A percentile compares a stretch with the other conserved stretches of the same genome.
These are phyloP conservation scores for Pteronura brasiliensis DNA, from an alignment of 2,113 vertebrate species.

Conservation along the genomic window DNA sequence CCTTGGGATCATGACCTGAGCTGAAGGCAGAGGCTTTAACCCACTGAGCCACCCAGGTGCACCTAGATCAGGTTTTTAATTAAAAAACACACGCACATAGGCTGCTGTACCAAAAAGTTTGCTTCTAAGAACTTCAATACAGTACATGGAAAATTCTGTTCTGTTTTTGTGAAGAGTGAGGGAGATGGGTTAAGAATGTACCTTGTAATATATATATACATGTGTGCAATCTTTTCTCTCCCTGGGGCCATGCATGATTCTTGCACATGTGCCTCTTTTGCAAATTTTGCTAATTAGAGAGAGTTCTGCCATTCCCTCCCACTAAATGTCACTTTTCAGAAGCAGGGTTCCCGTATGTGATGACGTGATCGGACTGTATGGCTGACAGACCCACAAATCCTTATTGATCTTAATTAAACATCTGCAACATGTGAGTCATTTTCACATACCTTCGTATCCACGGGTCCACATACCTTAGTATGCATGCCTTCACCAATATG, in stretches of 20 bases:
- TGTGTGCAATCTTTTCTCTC: not conserved
- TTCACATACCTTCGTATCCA: conserved; percentile 38
- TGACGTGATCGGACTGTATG: not conserved
- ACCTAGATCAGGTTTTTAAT: not conserved
- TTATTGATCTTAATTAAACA: conserved; percentile 63
- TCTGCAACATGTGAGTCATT: conserved; percentile 11
- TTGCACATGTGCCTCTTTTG: not conserved
- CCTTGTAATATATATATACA: not conserved
- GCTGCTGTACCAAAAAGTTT: not conserved
- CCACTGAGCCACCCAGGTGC: too few relatives aligned
- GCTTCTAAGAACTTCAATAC: not conserved
- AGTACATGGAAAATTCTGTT: not conserved
- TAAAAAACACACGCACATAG: not conserved
- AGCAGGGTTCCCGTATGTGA: conserved; percentile 15
- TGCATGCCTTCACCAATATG: not conserved
- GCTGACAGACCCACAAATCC: not conserved
- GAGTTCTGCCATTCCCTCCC: not conserved
- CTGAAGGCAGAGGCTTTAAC: too few relatives aligned
- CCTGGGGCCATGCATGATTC: not conserved
- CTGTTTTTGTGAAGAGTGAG: not conserved
- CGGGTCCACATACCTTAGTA: not conserved
- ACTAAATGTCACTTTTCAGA: conserved; percentile 4
- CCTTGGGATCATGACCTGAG: too few relatives aligned
- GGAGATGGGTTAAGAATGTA: not conserved
- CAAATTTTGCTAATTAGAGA: conserved; percentile 18